Percentiles rank a stretch among this genome's conserved stretches.
Conservation (phyloP, 2,888 invertebrate species). For the Ormyrus pomaceus region DNA sequence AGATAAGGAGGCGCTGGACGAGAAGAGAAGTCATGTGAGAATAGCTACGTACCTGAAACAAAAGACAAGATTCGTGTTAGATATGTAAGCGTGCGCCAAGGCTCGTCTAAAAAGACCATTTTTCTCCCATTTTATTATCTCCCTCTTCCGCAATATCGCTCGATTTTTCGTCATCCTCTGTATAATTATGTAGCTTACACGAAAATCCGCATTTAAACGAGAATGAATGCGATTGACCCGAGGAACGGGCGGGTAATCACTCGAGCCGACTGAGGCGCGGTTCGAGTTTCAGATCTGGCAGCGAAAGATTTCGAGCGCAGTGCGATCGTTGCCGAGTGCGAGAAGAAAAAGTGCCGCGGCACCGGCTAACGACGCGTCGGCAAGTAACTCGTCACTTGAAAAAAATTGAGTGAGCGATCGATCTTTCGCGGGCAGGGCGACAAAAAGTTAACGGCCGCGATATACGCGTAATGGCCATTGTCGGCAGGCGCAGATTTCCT, state of each 20-base stretch:
- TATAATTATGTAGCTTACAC: too few relatives aligned
- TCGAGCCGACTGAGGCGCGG: too few relatives aligned
- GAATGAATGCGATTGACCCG: too few relatives aligned
- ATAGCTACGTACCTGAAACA: conserved; percentile 34
- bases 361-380: conserved; percentile 9
- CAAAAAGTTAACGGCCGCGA: too few relatives aligned
- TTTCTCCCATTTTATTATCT: too few relatives aligned
- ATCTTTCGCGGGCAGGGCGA: background rate
- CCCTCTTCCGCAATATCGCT: too few relatives aligned
- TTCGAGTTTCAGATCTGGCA: too few relatives aligned
- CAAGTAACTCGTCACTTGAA: conserved; percentile 33
- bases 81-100: background rate
- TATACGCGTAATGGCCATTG: background rate
- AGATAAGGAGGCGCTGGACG: background rate
- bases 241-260: too few relatives aligned
- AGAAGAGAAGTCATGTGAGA: background rate
- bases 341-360: conserved; percentile 27
- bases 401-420: conserved; percentile 46
- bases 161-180: too few relatives aligned
- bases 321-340: background rate
- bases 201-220: too few relatives aligned
- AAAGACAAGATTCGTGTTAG: conserved; percentile 1
- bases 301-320: too few relatives aligned
- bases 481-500: conserved; percentile 3
- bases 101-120: too few relatives aligned